Conservation (phyloP, 2,113 vertebrate species). For the Caranx ignobilis region DNA sequence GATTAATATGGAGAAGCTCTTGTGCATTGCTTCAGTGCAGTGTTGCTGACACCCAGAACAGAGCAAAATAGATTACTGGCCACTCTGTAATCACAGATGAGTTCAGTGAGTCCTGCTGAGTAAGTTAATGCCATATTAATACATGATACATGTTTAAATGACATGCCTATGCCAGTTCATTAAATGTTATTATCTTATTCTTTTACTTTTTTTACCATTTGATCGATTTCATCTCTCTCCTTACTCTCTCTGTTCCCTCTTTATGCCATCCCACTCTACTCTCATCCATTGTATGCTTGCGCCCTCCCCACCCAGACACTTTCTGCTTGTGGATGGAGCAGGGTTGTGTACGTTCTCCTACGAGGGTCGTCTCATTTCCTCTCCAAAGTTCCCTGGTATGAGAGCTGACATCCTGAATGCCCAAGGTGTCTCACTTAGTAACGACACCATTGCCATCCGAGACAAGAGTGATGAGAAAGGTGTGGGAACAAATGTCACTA, state of each 20-base stretch:
- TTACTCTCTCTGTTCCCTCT: background rate
- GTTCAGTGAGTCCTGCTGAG: constrained; percentile 38
- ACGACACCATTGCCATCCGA: constrained; percentile 91
- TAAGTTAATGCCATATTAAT: constrained; percentile 57
- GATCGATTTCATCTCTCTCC: constrained; percentile 16
- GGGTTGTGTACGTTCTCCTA: constrained; percentile 95
- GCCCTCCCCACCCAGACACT: constrained; percentile 83
- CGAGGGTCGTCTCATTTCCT: constrained; percentile 93
- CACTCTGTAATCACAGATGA: constrained; percentile 63
- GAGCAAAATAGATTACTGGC: constrained; percentile 70
- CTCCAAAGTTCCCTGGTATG: constrained; percentile 93
- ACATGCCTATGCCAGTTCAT: constrained; percentile 53
- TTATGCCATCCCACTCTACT: background rate
- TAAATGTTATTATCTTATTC: constrained; percentile 28
- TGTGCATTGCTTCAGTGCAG: constrained; percentile 66
- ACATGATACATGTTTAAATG: constrained; percentile 46
- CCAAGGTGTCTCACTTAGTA: constrained; percentile 92
- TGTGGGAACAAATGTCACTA: constrained; percentile 51
- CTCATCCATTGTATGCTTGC: constrained; percentile 10
- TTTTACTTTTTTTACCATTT: constrained; percentile 20
- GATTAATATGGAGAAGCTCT: constrained; percentile 78
- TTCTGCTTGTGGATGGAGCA: constrained; percentile 93
- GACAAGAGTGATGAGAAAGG: constrained; percentile 94
- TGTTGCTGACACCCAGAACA: constrained; percentile 54
- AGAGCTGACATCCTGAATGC: constrained; percentile 92